A percentile compares a stretch with the other conserved stretches of the same genome.
phyloP scores from a whole-genome alignment of 2,797 vertebrate species.

The Myiotriccus ornatus region DNA sequence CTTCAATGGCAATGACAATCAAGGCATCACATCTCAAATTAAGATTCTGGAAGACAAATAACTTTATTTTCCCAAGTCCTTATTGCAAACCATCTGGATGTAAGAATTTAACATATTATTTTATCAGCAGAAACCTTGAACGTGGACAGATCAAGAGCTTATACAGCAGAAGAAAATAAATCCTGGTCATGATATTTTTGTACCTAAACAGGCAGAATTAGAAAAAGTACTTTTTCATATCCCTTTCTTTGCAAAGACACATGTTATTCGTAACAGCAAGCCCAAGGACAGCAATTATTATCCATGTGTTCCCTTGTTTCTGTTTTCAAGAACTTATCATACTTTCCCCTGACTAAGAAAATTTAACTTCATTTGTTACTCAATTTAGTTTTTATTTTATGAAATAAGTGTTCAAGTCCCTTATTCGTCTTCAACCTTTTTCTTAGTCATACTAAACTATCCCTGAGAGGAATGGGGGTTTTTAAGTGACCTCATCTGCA shows the following conservation, averaged over 20 bases:
- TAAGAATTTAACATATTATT: background rate
- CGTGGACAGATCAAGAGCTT: background rate
- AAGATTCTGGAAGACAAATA: background rate
- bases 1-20: background rate
- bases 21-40: background rate
- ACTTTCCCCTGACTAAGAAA: background rate
- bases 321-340: background rate
- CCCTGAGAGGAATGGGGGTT: background rate
- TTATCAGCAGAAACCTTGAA: background rate
- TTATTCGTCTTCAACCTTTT: background rate
- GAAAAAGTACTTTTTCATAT: background rate
- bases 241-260: background rate
- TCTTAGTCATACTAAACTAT: background rate
- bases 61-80: background rate
- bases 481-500: background rate
- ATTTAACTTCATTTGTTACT: background rate
- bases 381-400: background rate
- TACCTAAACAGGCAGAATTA: background rate
- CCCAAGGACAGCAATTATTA: background rate
- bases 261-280: background rate
- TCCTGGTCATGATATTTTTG: background rate
- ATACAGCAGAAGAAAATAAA: background rate
- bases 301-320: background rate
- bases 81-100: background rate
- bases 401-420: background rate